Evolutionary conservation across 1,140 invertebrate genomes (phyloP), one percentile per base, ranked within the genome.

Genomic region (Penaeus vannamei): DNA sequence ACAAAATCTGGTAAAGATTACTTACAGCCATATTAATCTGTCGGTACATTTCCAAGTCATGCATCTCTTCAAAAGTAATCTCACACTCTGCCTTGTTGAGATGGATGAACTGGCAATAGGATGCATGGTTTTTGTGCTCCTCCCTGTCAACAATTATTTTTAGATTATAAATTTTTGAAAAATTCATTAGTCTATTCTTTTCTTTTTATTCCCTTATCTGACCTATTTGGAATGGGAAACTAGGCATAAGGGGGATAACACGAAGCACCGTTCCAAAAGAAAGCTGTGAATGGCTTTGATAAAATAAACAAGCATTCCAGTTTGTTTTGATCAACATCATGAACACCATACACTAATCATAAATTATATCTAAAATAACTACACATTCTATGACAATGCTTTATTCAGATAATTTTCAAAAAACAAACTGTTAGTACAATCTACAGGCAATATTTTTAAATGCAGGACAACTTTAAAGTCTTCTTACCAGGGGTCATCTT

Each of bases 401-500:
- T 42, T 42, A 42, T 2, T 42, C 1, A 42, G 36, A 42, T 42
- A 42, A 42, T 42, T 7, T 42, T 42, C 29, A 64, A 64, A 61
- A 29, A 42, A 42, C 36, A 42, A 42, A 42, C 36, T 42, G 36
- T 42, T 7, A 0, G 8, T 42, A 53, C 53, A 53, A 12, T 53
- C 53, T 53, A 12, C 53, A 53, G 53, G 53, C 19, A 76, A 14
- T 17, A 14, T 29, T 14, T 76, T 61, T 62, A 66, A 1, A 20
- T 22, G 23, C 22, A 69, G 5, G 32, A 66, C 8, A 32, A n/a
- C 23, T 8, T 26, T 42, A 69, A 85, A 77, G 19, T 76, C 23
- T 91, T 77, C 95, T 84, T 93, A 93, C 96, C 95, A 96, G 3
- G 96, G 96, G 92, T 96, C 95, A 92, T 97, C 96, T 77, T 94